Evolutionary conservation across 1,140 invertebrate species (phyloP).

Genomic region (Drosophila nannoptera): DNA sequence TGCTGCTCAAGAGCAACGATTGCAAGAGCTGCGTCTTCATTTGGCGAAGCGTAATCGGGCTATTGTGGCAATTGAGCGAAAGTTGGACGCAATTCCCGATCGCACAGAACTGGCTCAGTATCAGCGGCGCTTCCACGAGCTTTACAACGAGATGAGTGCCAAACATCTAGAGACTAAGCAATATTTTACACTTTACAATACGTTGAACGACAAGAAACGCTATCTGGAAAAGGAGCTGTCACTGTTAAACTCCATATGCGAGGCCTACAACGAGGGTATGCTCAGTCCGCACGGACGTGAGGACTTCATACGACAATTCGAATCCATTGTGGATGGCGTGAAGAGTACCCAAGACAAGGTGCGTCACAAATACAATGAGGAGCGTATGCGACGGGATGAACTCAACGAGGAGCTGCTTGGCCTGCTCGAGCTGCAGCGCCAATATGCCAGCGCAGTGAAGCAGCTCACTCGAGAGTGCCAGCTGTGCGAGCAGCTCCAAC

Average conservation of each 20-base stretch:
- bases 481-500: conserved; percentile 82
- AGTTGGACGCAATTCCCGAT: conserved; percentile 94
- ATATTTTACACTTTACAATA: conserved; percentile 97
- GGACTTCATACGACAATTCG: conserved; percentile 93
- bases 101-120: conserved; percentile 96
- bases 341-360: conserved; percentile 90
- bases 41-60: conserved; percentile 91
- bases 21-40: conserved; percentile 81
- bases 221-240: conserved; percentile 95
- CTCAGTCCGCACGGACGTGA: conserved; percentile 85
- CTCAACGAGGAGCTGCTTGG: conserved; percentile 86
- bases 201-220: conserved; percentile 93
- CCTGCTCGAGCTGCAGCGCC: conserved; percentile 89
- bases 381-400: conserved; percentile 86
- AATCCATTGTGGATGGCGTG: conserved; percentile 91
- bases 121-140: conserved; percentile 95
- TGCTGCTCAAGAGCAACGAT: conserved; percentile 81
- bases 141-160: conserved; percentile 96
- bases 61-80: conserved; percentile 87
- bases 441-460: conserved; percentile 91
- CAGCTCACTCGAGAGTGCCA: conserved; percentile 88
- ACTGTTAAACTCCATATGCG: conserved; percentile 95
- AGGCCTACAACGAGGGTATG: conserved; percentile 93
- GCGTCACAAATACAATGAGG: conserved; percentile 83
- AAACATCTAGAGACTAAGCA: conserved; percentile 98